Percentiles rank a stretch among this genome's conserved stretches.
phyloP scores from a whole-genome alignment of 2,113 vertebrate species.

The Polypterus bichir region DNA sequence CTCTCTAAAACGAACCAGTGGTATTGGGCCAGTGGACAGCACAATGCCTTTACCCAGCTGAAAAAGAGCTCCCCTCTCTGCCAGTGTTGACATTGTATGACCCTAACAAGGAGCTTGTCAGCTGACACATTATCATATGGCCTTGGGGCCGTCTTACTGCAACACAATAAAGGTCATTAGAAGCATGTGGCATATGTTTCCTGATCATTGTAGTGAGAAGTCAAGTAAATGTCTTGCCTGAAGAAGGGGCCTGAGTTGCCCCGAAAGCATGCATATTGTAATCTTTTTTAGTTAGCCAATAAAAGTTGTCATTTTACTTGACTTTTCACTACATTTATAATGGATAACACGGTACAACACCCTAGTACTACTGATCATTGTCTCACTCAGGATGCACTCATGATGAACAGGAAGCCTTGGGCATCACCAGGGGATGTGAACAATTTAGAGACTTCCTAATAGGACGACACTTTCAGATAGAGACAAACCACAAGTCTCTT shows the following conservation, averaged over 20 bases:
- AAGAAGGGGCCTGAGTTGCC: too few species aligned
- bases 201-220: not conserved
- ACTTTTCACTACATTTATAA: too few species aligned
- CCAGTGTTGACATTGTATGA: not conserved
- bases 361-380: too few species aligned
- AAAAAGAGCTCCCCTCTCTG: not conserved
- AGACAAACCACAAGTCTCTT: not conserved
- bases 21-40: too few species aligned
- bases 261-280: too few species aligned
- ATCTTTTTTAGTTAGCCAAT: too few species aligned
- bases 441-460: not conserved
- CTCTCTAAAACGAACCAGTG: not conserved
- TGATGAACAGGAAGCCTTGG: not conserved
- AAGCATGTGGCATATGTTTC: not conserved
- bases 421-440: too few species aligned
- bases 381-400: not conserved
- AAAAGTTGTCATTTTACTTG: too few species aligned
- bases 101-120: not conserved
- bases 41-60: not conserved
- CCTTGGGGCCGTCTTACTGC: not conserved
- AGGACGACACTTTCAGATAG: not conserved
- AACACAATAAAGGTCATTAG: not conserved
- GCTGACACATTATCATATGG: not conserved
- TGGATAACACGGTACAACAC: too few species aligned
- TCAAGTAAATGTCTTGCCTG: not conserved